Conservation (phyloP, 2,113 vertebrate species). For the Marmota monax region DNA sequence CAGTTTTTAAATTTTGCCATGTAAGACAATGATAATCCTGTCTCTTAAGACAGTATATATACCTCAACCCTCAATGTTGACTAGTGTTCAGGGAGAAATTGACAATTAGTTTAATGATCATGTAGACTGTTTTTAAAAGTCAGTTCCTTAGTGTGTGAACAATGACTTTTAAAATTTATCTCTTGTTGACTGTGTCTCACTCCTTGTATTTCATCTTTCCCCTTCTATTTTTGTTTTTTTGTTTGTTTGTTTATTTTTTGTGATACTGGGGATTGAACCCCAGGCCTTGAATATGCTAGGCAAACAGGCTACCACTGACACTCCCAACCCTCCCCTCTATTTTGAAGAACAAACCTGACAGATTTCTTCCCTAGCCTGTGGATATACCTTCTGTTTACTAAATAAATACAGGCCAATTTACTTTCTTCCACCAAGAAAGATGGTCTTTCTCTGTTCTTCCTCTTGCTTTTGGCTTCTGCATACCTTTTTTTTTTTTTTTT, state of each 20-base stretch:
- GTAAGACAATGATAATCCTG: background rate
- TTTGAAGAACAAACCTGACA: slow-evolving; percentile 16
- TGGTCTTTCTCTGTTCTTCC: background rate
- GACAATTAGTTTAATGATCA: background rate
- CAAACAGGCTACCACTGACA: too few relatives aligned
- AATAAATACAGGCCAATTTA: background rate
- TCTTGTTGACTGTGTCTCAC: background rate
- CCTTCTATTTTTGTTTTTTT: background rate
- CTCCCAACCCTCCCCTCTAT: too few relatives aligned
- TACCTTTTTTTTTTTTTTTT: too few relatives aligned
- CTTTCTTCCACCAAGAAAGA: background rate
- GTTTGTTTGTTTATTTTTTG: too few relatives aligned
- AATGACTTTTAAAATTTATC: background rate
- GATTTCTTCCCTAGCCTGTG: background rate
- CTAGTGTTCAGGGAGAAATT: background rate
- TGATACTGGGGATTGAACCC: too few relatives aligned
- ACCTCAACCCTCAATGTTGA: background rate
- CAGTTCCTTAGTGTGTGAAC: background rate
- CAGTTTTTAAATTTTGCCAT: slow-evolving; percentile 2
- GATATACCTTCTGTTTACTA: background rate
- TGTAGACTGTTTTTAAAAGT: background rate
- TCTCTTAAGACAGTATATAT: slow-evolving; percentile 18
- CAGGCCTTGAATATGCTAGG: too few relatives aligned
- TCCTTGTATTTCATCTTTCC: background rate
- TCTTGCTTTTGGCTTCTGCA: background rate